Percentiles rank a stretch among this genome's conserved stretches.
These are phyloP conservation scores for Ginglymostoma cirratum DNA, from an alignment of 2,113 vertebrate species.

Conservation along the genomic window DNA sequence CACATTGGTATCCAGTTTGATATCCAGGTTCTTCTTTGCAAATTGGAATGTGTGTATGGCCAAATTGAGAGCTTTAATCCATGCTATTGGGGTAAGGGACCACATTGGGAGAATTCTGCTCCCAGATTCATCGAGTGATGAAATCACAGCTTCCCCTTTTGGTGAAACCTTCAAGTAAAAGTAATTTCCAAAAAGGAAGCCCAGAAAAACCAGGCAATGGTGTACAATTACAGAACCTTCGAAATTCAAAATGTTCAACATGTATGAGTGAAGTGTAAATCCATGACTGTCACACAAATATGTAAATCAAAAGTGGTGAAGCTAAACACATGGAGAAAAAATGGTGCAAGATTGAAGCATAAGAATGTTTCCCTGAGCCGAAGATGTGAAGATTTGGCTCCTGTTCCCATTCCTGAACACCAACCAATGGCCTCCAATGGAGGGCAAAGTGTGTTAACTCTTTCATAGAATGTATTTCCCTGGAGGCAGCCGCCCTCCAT, in stretches of 20 bases:
- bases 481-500: neutral
- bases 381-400: no score
- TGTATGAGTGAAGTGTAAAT: neutral
- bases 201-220: neutral
- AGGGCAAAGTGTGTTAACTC: neutral
- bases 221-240: neutral
- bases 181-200: neutral
- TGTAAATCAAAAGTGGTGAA: neutral
- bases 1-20: neutral
- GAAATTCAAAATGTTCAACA: neutral
- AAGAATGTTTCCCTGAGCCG: neutral
- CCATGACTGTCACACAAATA: no score
- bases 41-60: neutral
- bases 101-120: neutral
- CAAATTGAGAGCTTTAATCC: neutral
- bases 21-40: neutral
- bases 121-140: neutral
- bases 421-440: neutral
- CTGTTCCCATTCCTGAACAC: neutral
- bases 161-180: neutral
- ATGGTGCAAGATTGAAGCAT: neutral
- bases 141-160: neutral
- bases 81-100: neutral
- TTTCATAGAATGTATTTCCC: neutral
- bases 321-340: neutral